Conservation (phyloP, 2,113 vertebrate species). For the Macquaria ambigua region DNA sequence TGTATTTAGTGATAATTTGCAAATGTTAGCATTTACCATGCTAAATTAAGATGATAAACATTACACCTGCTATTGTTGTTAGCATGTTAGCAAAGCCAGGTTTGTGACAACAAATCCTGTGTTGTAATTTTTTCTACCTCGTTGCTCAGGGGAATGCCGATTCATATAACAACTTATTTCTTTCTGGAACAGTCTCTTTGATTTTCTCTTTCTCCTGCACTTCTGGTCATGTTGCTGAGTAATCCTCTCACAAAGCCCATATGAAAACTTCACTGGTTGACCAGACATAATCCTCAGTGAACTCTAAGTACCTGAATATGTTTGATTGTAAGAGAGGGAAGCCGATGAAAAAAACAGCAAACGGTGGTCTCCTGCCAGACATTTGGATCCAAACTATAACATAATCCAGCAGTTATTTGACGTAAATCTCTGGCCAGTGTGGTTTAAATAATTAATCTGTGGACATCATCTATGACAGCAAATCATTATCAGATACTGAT, state of each 20-base stretch:
- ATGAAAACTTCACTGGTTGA: slow-evolving; percentile 77
- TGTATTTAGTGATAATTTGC: neutral
- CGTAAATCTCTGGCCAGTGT: slow-evolving; percentile 59
- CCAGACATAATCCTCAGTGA: slow-evolving; percentile 73
- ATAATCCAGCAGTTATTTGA: slow-evolving; percentile 70
- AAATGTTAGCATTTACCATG: neutral
- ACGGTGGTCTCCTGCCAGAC: slow-evolving; percentile 61
- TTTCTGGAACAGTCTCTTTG: slow-evolving; percentile 36
- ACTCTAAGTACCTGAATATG: slow-evolving; percentile 81
- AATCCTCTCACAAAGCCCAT: slow-evolving; percentile 78
- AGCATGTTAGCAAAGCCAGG: neutral
- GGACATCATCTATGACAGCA: slow-evolving; percentile 41
- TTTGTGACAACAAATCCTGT: neutral
- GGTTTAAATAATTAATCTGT: slow-evolving; percentile 67
- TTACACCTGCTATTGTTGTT: neutral
- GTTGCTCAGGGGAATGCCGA: slow-evolving; percentile 3
- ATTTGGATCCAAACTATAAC: slow-evolving; percentile 67
- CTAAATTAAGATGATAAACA: neutral
- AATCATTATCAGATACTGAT: slow-evolving; percentile 27
- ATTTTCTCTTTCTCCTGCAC: slow-evolving; percentile 32
- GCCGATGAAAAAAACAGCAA: slow-evolving; percentile 45
- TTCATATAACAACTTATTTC: slow-evolving; percentile 11
- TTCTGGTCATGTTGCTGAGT: slow-evolving; percentile 61
- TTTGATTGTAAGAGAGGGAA: slow-evolving; percentile 69
- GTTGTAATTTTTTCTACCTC: neutral